A percentile compares a stretch with the other conserved stretches of the same genome.
Conservation (phyloP, 2,797 vertebrate genomes). For the Natrix natrix region DNA sequence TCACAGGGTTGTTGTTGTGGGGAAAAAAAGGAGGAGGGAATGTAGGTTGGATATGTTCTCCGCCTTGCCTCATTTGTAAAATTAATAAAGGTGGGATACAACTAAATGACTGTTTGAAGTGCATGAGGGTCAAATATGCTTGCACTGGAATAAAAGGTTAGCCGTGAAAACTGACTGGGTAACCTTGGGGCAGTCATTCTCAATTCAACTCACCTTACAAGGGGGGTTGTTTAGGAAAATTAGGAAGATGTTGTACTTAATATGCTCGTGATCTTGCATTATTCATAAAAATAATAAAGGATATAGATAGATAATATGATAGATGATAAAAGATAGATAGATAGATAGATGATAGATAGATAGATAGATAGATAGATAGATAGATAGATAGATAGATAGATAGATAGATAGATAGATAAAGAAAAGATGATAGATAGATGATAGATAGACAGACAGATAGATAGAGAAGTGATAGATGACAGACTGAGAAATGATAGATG, state of each 20-base stretch:
- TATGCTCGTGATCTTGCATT: not conserved
- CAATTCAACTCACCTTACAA: not conserved
- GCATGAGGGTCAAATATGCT: not conserved
- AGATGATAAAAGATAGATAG: too few species aligned
- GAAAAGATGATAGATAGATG: too few species aligned
- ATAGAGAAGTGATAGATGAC: too few species aligned
- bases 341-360: too few species aligned
- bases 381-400: too few species aligned
- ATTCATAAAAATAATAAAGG: not conserved
- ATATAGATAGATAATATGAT: too few species aligned
- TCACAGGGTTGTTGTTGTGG: not conserved
- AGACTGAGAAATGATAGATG: too few species aligned
- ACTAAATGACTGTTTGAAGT: not conserved
- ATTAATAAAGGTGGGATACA: not conserved
- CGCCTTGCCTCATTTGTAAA: not conserved
- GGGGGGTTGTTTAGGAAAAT: not conserved
- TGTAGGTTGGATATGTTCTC: not conserved
- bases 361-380: too few species aligned
- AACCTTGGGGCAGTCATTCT: not conserved
- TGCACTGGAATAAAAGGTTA: not conserved
- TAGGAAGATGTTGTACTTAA: not conserved
- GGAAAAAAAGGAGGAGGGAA: not conserved
- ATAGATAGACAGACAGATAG: too few species aligned
- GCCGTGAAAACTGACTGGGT: not conserved
- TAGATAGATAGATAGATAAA: too few species aligned